phyloP scores from a whole-genome alignment of 2,888 invertebrate species.

The Nemurella pictetii region DNA sequence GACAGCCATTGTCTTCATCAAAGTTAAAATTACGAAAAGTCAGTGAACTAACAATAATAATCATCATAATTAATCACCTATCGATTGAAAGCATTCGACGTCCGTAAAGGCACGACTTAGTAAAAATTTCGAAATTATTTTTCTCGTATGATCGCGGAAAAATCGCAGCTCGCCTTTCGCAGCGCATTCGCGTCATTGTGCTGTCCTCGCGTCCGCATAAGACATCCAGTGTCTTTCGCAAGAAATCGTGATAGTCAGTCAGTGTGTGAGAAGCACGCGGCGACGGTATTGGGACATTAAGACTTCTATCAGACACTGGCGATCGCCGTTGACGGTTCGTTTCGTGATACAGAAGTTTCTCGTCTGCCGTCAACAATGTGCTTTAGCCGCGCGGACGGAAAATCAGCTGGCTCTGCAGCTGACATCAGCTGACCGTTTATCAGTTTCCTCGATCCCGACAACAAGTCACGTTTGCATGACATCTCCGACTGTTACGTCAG shows the following conservation, averaged over 20 bases:
- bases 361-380: background rate
- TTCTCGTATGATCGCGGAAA: background rate
- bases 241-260: background rate
- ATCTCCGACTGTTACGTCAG: background rate
- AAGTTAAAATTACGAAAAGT: no score
- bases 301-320: background rate
- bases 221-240: background rate
- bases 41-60: no score
- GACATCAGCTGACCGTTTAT: background rate
- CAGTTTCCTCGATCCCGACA: background rate
- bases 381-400: background rate
- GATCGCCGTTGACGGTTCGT: background rate
- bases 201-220: background rate
- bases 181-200: background rate
- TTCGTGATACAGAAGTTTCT: conserved; percentile 1
- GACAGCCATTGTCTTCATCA: background rate
- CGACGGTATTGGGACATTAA: background rate
- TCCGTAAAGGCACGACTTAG: background rate
- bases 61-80: no score
- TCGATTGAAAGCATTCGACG: background rate
- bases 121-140: background rate
- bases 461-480: conserved; percentile 11
- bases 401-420: background rate
- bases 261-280: background rate
- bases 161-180: background rate